Evolutionary conservation across 2,888 invertebrate species (phyloP).

Genomic region (Abrostola triplasia): DNA sequence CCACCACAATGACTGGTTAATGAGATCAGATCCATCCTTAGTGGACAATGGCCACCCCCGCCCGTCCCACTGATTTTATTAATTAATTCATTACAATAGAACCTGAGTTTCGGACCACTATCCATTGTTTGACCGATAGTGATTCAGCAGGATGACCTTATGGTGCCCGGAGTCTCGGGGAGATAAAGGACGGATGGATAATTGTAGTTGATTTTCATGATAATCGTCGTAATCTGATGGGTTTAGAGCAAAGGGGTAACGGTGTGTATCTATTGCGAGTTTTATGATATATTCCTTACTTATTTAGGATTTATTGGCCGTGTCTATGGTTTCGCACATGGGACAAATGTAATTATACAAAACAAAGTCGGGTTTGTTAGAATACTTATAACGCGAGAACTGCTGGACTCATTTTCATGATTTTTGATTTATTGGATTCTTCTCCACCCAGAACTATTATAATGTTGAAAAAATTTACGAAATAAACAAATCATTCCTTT

Average conservation of each 20-base stretch:
- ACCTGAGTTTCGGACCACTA: conserved; percentile 83
- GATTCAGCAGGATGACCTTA: conserved; percentile 77
- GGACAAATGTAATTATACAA: too few species aligned
- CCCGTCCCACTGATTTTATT: conserved; percentile 83
- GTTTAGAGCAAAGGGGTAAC: neutral
- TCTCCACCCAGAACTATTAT: too few species aligned
- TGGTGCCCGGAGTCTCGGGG: conserved; percentile 11
- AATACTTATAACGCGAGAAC: too few species aligned
- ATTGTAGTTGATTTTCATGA: conserved; percentile 45
- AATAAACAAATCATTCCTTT: too few species aligned
- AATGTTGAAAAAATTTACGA: too few species aligned
- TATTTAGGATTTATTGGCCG: too few species aligned
- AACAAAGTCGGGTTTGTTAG: too few species aligned
- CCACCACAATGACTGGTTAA: conserved; percentile 87
- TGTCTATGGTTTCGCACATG: too few species aligned
- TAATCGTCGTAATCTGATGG: conserved; percentile 29
- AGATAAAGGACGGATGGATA: conserved; percentile 52
- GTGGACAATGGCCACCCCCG: conserved; percentile 81
- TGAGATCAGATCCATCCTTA: conserved; percentile 86
- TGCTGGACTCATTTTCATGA: too few species aligned
- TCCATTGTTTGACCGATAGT: conserved; percentile 74
- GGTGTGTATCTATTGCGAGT: neutral
- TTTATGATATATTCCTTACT: too few species aligned
- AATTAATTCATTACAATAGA: conserved; percentile 88
- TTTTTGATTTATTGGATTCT: too few species aligned